These are phyloP conservation scores for Ashinkailepas kermadecensis DNA, from an alignment of 2,888 invertebrate species.

Conservation along the genomic window DNA sequence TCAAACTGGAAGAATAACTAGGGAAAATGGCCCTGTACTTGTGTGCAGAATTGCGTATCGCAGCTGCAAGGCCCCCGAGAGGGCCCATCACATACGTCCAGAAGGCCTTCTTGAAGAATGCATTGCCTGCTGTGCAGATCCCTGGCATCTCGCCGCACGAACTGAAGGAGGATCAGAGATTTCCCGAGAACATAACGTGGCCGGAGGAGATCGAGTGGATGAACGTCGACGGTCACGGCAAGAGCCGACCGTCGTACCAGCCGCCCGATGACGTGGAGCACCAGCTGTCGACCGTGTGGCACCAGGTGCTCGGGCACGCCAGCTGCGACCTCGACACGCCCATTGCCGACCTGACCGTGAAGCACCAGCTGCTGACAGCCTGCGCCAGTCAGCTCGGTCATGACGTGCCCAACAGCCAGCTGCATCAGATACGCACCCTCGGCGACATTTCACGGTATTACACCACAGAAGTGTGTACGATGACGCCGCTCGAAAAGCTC, in stretches of 20 bases:
- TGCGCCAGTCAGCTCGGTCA: neutral
- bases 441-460: neutral
- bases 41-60: too few relatives aligned
- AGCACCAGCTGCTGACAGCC: neutral
- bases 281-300: neutral
- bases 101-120: neutral
- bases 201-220: neutral
- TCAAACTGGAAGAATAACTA: too few relatives aligned
- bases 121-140: neutral
- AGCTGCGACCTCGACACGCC: neutral
- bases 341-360: neutral
- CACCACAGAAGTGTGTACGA: neutral
- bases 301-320: neutral
- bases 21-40: too few relatives aligned
- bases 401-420: neutral
- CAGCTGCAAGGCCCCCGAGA: too few relatives aligned
- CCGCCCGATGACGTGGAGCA: neutral
- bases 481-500: neutral
- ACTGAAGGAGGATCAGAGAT: neutral
- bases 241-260: neutral
- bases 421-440: neutral
- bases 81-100: too few relatives aligned
- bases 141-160: neutral
- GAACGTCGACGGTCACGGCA: neutral
- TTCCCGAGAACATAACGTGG: neutral